A percentile compares a stretch with the other conserved stretches of the same genome.
Conservation (phyloP, 1,140 invertebrate species). For the Solen grandis region DNA sequence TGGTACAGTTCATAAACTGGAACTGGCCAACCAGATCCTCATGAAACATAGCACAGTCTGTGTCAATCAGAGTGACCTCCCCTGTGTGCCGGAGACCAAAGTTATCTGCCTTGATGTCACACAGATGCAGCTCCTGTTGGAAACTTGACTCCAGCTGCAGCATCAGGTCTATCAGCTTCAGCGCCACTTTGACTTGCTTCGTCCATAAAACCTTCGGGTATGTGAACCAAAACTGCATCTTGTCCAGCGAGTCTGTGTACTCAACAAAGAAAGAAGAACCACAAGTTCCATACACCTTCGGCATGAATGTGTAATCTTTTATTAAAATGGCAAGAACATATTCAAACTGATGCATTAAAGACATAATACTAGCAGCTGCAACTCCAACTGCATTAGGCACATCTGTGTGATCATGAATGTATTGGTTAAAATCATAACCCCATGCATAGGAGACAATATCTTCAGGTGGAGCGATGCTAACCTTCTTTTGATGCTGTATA, state of each 20-base stretch:
- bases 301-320: conserved; percentile 84
- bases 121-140: conserved; percentile 84
- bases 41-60: conserved; percentile 80
- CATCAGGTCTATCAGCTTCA: conserved; percentile 85
- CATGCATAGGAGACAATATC: conserved; percentile 65
- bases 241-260: too few relatives aligned
- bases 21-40: conserved; percentile 54
- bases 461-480: not conserved
- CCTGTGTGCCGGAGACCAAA: conserved; percentile 84
- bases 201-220: too few relatives aligned
- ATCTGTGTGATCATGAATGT: conserved; percentile 27
- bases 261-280: conserved; percentile 85
- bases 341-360: conserved; percentile 85
- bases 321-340: conserved; percentile 85
- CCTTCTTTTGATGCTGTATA: too few relatives aligned
- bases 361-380: conserved; percentile 84
- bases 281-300: conserved; percentile 86
- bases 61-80: conserved; percentile 83
- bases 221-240: too few relatives aligned
- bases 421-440: conserved; percentile 59
- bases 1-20: conserved; percentile 79
- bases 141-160: conserved; percentile 83
- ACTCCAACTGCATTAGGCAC: conserved; percentile 17
- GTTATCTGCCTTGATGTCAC: conserved; percentile 86
- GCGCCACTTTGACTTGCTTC: conserved; percentile 79